Percentiles rank a stretch among this genome's conserved stretches.
phyloP scores from a whole-genome alignment of 2,888 invertebrate genomes.

The Ormyrus labotus region DNA sequence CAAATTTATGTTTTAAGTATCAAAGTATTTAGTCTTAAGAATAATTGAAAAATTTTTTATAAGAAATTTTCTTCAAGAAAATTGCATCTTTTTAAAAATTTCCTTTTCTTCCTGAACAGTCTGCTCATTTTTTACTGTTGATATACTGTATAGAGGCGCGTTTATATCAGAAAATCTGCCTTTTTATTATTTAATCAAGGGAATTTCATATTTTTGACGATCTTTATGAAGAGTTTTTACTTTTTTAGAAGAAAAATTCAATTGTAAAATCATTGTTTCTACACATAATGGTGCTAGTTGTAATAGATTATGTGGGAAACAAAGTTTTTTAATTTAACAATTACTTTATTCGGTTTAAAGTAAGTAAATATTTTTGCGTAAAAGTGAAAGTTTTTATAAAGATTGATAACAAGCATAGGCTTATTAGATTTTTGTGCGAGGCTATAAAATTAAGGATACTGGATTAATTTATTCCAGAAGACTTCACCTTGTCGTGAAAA shows the following conservation, averaged over 20 bases:
- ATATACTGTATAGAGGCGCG: neutral
- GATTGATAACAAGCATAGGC: constrained; percentile 17
- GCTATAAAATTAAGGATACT: constrained; percentile 26
- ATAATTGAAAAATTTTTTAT: constrained; percentile 6
- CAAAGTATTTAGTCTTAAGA: constrained; percentile 2
- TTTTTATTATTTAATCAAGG: constrained; percentile 23
- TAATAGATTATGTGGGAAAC: neutral
- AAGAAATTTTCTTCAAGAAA: neutral
- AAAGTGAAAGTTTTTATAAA: constrained; percentile 34
- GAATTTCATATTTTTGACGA: constrained; percentile 8
- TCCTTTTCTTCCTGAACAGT: constrained; percentile 13
- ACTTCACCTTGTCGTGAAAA: constrained; percentile 2
- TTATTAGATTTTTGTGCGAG: constrained; percentile 18
- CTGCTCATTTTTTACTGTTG: neutral
- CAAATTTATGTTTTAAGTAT: constrained; percentile 31
- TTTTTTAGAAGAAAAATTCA: neutral
- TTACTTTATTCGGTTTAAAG: too few relatives aligned
- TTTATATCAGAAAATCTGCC: constrained; percentile 23
- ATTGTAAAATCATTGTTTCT: too few relatives aligned
- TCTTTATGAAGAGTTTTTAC: constrained; percentile 41
- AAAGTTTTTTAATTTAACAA: too few relatives aligned
- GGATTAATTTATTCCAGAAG: constrained; percentile 45
- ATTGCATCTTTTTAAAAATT: neutral
- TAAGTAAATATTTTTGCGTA: neutral
- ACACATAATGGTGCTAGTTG: neutral